Conservation (phyloP, 1,140 invertebrate genomes). For the Reticulitermes speratus region DNA sequence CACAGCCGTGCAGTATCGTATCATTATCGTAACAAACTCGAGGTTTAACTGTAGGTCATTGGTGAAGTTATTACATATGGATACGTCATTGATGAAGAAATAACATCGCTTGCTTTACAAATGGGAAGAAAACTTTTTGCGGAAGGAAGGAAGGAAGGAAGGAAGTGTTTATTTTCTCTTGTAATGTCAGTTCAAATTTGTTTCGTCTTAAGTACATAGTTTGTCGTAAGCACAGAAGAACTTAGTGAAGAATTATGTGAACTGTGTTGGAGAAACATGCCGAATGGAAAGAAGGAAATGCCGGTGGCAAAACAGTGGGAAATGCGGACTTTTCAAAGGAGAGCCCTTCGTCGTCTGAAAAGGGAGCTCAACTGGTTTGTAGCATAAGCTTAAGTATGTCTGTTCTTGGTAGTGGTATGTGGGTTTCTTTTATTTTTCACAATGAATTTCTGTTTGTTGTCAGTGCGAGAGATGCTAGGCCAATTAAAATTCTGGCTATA, state of each 20-base stretch:
- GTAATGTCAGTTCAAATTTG: not conserved
- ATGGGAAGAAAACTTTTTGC: not conserved
- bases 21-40: not conserved
- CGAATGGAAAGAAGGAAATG: slow-evolving; percentile 32
- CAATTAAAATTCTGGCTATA: no score
- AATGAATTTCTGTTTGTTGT: no score
- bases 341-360: slow-evolving; percentile 34
- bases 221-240: not conserved
- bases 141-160: not conserved
- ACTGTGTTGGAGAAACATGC: not conserved
- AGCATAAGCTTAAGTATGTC: not conserved
- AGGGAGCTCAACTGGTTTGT: not conserved
- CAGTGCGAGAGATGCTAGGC: no score
- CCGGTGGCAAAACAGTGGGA: slow-evolving; percentile 39
- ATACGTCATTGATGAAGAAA: not conserved
- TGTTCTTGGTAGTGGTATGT: not conserved
- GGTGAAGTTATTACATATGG: not conserved
- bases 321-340: slow-evolving; percentile 38
- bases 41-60: not conserved
- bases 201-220: not conserved
- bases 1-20: not conserved
- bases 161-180: not conserved
- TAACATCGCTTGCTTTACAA: not conserved
- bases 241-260: not conserved
- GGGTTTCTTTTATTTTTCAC: no score